Conservation (phyloP, 2,888 invertebrate genomes). For the Cheilosia vernalis region DNA sequence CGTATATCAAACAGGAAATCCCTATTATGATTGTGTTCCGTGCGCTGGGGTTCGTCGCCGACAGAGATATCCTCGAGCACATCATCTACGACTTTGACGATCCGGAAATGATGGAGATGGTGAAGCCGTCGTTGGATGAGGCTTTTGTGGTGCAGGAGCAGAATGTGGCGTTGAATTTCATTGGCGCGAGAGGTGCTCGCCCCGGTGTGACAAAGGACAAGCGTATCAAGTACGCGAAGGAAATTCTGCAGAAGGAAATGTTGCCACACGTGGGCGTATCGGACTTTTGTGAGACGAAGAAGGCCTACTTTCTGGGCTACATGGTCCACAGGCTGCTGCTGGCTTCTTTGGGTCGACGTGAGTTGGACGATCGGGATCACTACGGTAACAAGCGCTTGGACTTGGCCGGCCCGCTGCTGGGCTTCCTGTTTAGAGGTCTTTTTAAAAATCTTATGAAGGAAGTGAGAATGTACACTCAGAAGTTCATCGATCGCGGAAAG, state of each 20-base stretch:
- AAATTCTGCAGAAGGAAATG: constrained; percentile 99
- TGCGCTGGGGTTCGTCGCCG: constrained; percentile 99
- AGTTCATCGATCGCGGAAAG: constrained; percentile 99
- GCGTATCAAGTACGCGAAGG: constrained; percentile 99
- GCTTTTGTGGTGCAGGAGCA: constrained; percentile 99
- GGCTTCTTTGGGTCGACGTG: constrained; percentile 97
- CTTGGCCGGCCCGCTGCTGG: constrained; percentile 97
- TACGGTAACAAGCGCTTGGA: constrained; percentile 99
- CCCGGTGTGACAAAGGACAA: constrained; percentile 99
- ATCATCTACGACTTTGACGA: constrained; percentile 99
- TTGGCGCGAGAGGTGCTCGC: constrained; percentile 97
- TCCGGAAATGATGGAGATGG: constrained; percentile 99
- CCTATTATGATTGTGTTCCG: constrained; percentile 99
- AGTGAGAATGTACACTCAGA: constrained; percentile 99
- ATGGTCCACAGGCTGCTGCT: constrained; percentile 99
- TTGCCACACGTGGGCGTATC: constrained; percentile 99
- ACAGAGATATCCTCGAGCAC: constrained; percentile 99
- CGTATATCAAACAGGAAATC: constrained; percentile 99
- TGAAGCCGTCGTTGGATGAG: constrained; percentile 99
- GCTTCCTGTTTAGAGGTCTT: constrained; percentile 97
- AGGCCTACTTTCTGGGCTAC: constrained; percentile 99
- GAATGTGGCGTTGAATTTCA: constrained; percentile 99
- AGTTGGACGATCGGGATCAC: constrained; percentile 99
- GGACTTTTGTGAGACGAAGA: constrained; percentile 99
- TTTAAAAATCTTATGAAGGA: constrained; percentile 98